Base-by-base conservation (phyloP, 1,140 invertebrate genomes). In the Micrasema longulum region DNA sequence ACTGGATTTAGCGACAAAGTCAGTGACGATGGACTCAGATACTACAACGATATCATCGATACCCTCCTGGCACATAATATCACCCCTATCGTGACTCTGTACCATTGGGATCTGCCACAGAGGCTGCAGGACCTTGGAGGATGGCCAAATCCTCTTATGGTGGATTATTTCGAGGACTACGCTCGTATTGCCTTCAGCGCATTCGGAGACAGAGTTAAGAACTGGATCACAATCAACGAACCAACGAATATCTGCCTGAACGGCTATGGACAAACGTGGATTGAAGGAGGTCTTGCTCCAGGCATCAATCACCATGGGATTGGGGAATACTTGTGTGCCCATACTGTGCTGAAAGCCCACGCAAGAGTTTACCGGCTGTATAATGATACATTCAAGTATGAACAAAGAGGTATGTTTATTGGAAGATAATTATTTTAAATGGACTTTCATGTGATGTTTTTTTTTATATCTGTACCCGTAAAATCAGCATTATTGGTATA, bases 291-390 rank as follows among this genome's bases (percentile, higher is more conserved):
- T 4, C 76, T 76, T 50, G 76, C 79, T 38, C 82, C 84, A 82
- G 84, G 2, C 80, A 76, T 2, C 77, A 79, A 14, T 70, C 79
- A 22, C 78, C 47, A 22, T 16, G 47, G 26, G 2, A 7, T 31
- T 50, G 87, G 81, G 0, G 84, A 86, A 31, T 90, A 90, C 74
- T 76, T 88, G 18, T 90, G 88, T 69, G 83, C 79, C 1, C 89
- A 91, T 77, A 89, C 87, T 75, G 71, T 89, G 31, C 74, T 91
- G 1, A 83, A 87, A 75, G 86, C 87, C 1, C 90, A 91, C 76
- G 89, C 89, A 1, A 84, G 84, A 76, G 88, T 81, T 7, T 90
- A 89, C 70, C 86, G 86, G 75, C 82, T 93, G 38, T 93, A 93
- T 76, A 82, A 92, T 63, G 80, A 86, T 14, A 79, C 88, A 66